A percentile compares a stretch with the other conserved stretches of the same genome.
Evolutionary conservation across 1,140 invertebrate genomes (phyloP).

Genomic region (Ylistrum balloti): DNA sequence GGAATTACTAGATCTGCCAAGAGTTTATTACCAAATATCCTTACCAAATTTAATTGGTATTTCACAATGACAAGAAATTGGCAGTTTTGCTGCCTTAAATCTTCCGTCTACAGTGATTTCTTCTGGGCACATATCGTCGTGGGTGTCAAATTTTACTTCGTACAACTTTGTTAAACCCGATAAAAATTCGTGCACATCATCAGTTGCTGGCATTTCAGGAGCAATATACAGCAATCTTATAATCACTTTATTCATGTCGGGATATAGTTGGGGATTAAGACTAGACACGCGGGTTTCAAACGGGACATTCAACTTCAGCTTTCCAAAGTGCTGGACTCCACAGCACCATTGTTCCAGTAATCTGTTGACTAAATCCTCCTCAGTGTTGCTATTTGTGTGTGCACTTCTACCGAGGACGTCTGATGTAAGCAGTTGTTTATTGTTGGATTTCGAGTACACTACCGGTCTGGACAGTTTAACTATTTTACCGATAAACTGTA

Average conservation of each 20-base stretch:
- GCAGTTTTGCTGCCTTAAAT: slow-evolving; percentile 3
- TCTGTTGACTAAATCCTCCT: background rate
- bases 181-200: background rate
- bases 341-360: slow-evolving; percentile 9
- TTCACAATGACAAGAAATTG: background rate
- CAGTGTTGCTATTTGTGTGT: background rate
- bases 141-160: slow-evolving; percentile 10
- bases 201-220: background rate
- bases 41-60: slow-evolving; percentile 20
- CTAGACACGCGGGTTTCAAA: background rate
- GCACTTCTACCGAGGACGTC: background rate
- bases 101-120: slow-evolving; percentile 8
- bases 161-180: background rate
- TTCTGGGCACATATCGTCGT: background rate
- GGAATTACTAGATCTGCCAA: too few species aligned
- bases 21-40: too few species aligned
- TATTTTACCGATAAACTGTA: background rate
- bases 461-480: background rate
- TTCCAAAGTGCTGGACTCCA: background rate
- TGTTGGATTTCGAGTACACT: background rate
- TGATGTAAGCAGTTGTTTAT: background rate
- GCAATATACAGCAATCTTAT: background rate
- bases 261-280: slow-evolving; percentile 10
- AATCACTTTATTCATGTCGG: background rate
- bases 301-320: background rate